Base-by-base conservation (phyloP, 92 coral and sea anemone species). In the Epizoanthus rinbou region DNA sequence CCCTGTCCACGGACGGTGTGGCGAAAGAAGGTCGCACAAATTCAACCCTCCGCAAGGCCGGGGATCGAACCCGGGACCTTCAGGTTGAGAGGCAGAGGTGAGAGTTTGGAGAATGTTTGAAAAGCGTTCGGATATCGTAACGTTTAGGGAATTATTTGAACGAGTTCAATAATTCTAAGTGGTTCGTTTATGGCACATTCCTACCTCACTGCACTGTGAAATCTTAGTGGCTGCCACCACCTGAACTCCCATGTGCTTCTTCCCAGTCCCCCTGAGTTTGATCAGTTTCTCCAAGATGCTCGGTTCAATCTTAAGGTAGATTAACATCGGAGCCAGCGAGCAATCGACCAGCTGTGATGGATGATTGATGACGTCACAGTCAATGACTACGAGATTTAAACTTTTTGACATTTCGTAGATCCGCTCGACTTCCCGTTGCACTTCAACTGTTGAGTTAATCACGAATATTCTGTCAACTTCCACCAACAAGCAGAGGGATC, bases 341-440 rank as follows among this genome's bases (percentile, higher is more conserved):
- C 98, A 93, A 82, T 95, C 98, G 67, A 88, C 80, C 52, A 95
- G 93, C 79, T 95, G 98, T 15, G 98, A 91, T 14, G 98, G 98
- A 69, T 95, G 97, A 64, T 95, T 95, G 63, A 95, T 90, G 90
- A 89, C 93, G 79, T 95, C 95, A 75, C 98, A 94, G 86, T 96
- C 99, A 6, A 96, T 89, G 22, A 96, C 92, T 8, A 96, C 98
- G 80, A 96, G 87, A 63, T 93, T 89, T 54, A 94, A 88, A 66
- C 91, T 88, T 75, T 94, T 89, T 8, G 97, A 80, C 9, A 96
- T 84, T 74, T 92, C 97, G 83, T 91, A 96, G 80, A 96, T 96
- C 23, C 93, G 92, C 57, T 96, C 99, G 17, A 96, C 91, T 57
- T 96, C 99, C 83, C 92, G 82, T 70, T 93, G 97, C 31, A 96